A percentile compares a stretch with the other conserved stretches of the same genome.
Evolutionary conservation across 2,797 vertebrate genomes (phyloP).

Genomic region (Podarcis lilfordi): DNA sequence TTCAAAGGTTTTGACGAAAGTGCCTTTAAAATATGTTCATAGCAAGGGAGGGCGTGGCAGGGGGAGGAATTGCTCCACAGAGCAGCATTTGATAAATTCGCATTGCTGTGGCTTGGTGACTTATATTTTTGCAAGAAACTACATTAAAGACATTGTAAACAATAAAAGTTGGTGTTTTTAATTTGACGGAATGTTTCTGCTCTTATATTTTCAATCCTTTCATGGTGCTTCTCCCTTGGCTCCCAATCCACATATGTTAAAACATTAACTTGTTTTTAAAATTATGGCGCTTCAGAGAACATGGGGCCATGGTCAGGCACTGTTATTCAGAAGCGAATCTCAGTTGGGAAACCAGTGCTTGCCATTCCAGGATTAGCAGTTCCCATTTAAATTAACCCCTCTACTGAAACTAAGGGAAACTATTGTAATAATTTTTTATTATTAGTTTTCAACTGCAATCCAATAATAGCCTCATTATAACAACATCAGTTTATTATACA

Average conservation of each 20-base stretch:
- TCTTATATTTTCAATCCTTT: not conserved
- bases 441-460: no score
- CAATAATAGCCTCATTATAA: no score
- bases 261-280: not conserved
- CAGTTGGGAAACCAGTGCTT: conserved; percentile 10
- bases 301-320: no score
- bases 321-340: conserved; percentile 21
- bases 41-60: not conserved
- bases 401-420: not conserved
- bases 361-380: not conserved
- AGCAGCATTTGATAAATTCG: conserved; percentile 44
- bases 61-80: conserved; percentile 32
- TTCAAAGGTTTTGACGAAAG: conserved; percentile 47
- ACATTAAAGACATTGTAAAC: conserved; percentile 6
- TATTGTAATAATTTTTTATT: no score
- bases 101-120: not conserved
- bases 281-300: no score
- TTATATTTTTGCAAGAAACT: conserved; percentile 1
- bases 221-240: not conserved
- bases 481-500: no score
- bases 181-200: conserved; percentile 10
- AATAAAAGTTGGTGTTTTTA: conserved; percentile 27
- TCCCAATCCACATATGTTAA: not conserved
- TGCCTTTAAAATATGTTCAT: conserved; percentile 66
- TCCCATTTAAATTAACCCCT: not conserved